phyloP scores from a whole-genome alignment of 2,113 vertebrate species.

The Glaucidium brasilianum region DNA sequence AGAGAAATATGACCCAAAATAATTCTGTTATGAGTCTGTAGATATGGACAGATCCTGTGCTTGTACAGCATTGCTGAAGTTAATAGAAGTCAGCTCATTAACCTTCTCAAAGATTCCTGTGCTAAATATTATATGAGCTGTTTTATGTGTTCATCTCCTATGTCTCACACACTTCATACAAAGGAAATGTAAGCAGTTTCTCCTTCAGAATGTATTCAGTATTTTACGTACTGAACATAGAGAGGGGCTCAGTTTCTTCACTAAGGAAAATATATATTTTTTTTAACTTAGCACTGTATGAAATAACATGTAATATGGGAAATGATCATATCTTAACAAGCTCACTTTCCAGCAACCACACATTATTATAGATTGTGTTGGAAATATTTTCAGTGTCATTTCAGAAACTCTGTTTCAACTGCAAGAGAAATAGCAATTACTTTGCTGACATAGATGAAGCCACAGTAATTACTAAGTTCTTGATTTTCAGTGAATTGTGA shows the following conservation, averaged over 20 bases:
- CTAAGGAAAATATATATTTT: no score
- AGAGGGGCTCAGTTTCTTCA: neutral
- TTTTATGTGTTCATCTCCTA: neutral
- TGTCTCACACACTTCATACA: neutral
- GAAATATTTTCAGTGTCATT: neutral
- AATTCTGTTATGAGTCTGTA: neutral
- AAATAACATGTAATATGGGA: neutral
- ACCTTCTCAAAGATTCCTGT: neutral
- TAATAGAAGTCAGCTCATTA: neutral
- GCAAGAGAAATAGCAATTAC: neutral
- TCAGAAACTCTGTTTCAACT: neutral
- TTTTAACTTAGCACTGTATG: neutral
- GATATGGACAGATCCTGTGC: neutral
- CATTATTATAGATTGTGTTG: neutral
- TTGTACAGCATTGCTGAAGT: neutral
- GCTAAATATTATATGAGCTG: neutral
- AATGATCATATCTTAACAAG: neutral
- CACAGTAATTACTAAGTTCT: neutral
- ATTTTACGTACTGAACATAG: neutral
- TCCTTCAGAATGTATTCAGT: neutral
- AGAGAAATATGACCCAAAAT: neutral
- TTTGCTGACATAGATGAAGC: neutral
- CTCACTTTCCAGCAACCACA: neutral
- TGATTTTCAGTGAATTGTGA: neutral
- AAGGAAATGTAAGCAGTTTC: neutral